Evolutionary conservation across 2,888 invertebrate genomes (phyloP), one percentile per base, ranked within the genome.

Genomic region (Seira musarum): DNA sequence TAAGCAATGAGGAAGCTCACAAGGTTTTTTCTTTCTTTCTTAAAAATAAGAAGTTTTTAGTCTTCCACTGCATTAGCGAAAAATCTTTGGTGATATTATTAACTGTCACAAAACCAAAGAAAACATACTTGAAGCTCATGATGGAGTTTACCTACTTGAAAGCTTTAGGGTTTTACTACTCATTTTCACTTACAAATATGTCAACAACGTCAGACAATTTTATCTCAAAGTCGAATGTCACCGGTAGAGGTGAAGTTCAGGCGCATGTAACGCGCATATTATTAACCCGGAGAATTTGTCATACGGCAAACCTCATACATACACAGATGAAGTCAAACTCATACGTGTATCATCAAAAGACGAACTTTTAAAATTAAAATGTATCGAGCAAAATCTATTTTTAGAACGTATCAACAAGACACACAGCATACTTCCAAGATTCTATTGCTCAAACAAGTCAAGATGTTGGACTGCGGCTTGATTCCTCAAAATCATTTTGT

Each of bases 71-170:
- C 49, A 49, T 49, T n/a, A 49, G 49, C 49, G 15, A 49, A 49
- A n/a, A 49, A 49, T 49, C 17, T 49, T 49, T 2, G 49, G 15
- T 8, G 49, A n/a, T 69, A 46, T 69, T 69, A 69, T 69, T 24
- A 69, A 57, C 57, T 69, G 69, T 69, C 69, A 69, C 30, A 49
- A 49, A 49, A 49, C 49, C 15, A 49, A 49, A 2, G 17, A 49
- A 49, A 49, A 49, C 49, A 49, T 49, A 49, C 15, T 49, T 13
- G 15, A 2, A 8, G 17, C 49, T 49, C 49, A 49, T 49, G 49
- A 49, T 49, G 49, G 49, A 49, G 49, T 49, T 49, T 49, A 49
- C 49, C 49, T 49, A 49, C 49, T 49, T 49, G 49, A 49, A 49
- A 49, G 49, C 49, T 49, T 49, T 49, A 49, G 49, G 49, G 49